Evolutionary conservation across 2,888 invertebrate genomes (phyloP).

Genomic region (Agrotis clavis): DNA sequence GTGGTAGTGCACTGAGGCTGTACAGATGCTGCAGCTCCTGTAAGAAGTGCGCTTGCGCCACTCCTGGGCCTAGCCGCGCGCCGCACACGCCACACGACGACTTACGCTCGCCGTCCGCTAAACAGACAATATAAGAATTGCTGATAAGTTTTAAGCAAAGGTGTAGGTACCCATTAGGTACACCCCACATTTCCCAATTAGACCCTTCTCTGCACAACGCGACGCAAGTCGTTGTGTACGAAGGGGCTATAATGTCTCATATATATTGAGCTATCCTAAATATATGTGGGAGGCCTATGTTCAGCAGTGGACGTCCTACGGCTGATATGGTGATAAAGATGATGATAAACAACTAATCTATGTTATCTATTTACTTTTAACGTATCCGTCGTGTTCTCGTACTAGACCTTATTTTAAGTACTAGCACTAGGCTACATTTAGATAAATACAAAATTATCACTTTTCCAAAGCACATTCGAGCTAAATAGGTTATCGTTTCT

Average conservation of each 20-base stretch:
- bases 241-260: too few relatives aligned
- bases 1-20: slow-evolving; percentile 87
- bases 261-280: too few relatives aligned
- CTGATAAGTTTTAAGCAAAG: background rate
- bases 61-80: slow-evolving; percentile 87
- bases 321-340: too few relatives aligned
- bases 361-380: background rate
- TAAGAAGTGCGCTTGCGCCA: slow-evolving; percentile 89
- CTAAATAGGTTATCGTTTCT: background rate
- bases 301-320: too few relatives aligned
- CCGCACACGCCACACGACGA: slow-evolving; percentile 89
- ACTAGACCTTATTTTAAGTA: background rate
- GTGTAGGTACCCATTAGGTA: background rate
- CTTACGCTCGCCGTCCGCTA: slow-evolving; percentile 88
- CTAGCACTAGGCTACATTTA: background rate
- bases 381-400: background rate
- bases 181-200: background rate
- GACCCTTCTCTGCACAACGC: too few relatives aligned
- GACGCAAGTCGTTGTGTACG: background rate
- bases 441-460: background rate
- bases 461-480: background rate
- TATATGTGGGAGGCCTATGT: too few relatives aligned
- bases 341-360: background rate
- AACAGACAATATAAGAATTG: slow-evolving; percentile 7
- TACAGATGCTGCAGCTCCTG: slow-evolving; percentile 89